phyloP scores from a whole-genome alignment of 2,888 invertebrate species.

The Euphydryas editha region DNA sequence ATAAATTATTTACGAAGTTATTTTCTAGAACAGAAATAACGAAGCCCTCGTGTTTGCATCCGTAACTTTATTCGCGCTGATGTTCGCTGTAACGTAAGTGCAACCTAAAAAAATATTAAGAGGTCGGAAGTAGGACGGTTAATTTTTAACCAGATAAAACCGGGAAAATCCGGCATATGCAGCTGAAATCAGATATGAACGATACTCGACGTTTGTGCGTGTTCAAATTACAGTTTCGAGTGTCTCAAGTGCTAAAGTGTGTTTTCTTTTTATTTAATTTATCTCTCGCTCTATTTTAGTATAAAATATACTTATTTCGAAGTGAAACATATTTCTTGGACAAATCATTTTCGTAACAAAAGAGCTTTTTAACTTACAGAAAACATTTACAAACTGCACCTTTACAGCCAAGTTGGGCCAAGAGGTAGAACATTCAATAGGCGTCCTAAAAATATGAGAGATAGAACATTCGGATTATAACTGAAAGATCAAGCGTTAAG shows the following conservation, averaged over 20 bases:
- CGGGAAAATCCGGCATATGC: not conserved
- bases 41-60: conserved; percentile 11
- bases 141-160: conserved; percentile 4
- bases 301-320: no score
- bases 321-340: no score
- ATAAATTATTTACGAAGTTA: not conserved
- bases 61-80: conserved; percentile 6
- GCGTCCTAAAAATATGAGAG: no score
- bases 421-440: no score
- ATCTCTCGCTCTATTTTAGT: not conserved
- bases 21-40: conserved; percentile 5
- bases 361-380: no score
- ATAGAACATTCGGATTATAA: no score
- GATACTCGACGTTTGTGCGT: not conserved
- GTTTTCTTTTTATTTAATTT: not conserved
- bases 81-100: conserved; percentile 5
- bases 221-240: not conserved
- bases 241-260: not conserved
- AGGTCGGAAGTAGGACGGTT: not conserved
- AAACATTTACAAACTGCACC: no score
- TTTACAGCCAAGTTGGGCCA: no score
- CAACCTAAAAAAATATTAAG: conserved; percentile 6
- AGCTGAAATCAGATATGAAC: not conserved
- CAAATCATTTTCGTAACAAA: no score
- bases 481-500: no score